These are phyloP conservation scores for Wasmannia auropunctata DNA, from an alignment of 1,140 invertebrate species.

Conservation along the genomic window DNA sequence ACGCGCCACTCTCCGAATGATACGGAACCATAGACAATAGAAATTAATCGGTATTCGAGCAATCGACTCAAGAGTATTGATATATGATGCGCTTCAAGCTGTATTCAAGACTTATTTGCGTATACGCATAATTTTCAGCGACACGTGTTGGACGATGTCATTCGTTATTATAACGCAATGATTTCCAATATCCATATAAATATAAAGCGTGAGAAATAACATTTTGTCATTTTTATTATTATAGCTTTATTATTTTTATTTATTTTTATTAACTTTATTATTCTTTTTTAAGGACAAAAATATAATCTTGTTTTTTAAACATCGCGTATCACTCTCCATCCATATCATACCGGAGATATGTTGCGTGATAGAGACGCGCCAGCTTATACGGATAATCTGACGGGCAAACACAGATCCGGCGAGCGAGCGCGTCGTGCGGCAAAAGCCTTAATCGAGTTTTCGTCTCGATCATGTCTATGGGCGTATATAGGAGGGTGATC, in stretches of 20 bases:
- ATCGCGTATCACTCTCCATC: neutral
- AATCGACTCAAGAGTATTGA: neutral
- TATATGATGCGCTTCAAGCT: neutral
- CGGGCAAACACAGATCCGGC: neutral
- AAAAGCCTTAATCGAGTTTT: conserved; percentile 8
- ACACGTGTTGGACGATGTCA: neutral
- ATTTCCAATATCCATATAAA: neutral
- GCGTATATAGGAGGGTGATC: conserved; percentile 14
- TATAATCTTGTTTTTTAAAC: neutral
- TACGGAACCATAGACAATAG: conserved; percentile 50
- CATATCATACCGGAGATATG: too few relatives aligned
- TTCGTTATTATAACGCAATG: conserved; percentile 9
- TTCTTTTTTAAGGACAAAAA: neutral
- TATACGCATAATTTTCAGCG: neutral
- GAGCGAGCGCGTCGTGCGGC: neutral
- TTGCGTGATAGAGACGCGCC: neutral
- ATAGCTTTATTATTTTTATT: neutral
- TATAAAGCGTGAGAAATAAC: neutral
- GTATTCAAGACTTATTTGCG: neutral
- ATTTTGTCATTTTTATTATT: neutral
- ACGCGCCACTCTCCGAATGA: conserved; percentile 2
- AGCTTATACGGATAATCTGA: neutral
- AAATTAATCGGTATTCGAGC: conserved; percentile 62
- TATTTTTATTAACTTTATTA: neutral
- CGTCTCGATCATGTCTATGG: neutral